phyloP scores from a whole-genome alignment of 2,797 vertebrate species.

The Rhinoraja longicauda region DNA sequence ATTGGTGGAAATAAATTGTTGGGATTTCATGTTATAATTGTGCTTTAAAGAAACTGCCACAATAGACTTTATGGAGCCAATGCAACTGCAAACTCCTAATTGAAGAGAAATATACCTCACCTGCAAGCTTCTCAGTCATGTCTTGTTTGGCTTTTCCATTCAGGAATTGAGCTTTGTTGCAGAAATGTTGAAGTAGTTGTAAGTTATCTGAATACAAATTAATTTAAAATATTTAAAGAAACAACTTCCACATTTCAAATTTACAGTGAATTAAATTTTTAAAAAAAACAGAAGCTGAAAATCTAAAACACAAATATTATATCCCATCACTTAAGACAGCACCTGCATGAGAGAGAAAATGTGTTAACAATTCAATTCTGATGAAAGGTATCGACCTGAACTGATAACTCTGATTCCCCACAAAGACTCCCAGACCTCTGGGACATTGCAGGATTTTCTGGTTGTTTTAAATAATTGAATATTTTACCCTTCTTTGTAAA shows the following conservation, averaged over 20 bases:
- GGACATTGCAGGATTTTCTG: too few species aligned
- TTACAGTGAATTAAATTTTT: not conserved
- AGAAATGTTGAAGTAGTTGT: slow-evolving; percentile 85
- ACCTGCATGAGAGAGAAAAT: too few species aligned
- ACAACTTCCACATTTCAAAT: not conserved
- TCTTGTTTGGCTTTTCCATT: slow-evolving; percentile 88
- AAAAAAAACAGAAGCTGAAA: too few species aligned
- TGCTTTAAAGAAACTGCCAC: not conserved
- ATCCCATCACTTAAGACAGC: too few species aligned
- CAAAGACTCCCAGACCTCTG: too few species aligned
- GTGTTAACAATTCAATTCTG: too few species aligned
- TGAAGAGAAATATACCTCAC: slow-evolving; percentile 51
- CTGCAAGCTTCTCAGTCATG: slow-evolving; percentile 83
- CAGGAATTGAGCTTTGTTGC: slow-evolving; percentile 86
- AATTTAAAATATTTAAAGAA: not conserved
- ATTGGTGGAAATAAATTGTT: not conserved
- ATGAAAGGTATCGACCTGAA: too few species aligned
- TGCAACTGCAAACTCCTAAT: not conserved
- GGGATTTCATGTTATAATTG: not conserved
- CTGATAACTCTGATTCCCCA: too few species aligned
- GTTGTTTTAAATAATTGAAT: too few species aligned
- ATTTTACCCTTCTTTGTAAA: too few species aligned
- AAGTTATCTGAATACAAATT: slow-evolving; percentile 64
- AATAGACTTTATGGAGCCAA: not conserved
- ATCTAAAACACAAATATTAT: too few species aligned